These are phyloP conservation scores for Dipodomys merriami DNA, from an alignment of 2,113 vertebrate species.

Conservation along the genomic window DNA sequence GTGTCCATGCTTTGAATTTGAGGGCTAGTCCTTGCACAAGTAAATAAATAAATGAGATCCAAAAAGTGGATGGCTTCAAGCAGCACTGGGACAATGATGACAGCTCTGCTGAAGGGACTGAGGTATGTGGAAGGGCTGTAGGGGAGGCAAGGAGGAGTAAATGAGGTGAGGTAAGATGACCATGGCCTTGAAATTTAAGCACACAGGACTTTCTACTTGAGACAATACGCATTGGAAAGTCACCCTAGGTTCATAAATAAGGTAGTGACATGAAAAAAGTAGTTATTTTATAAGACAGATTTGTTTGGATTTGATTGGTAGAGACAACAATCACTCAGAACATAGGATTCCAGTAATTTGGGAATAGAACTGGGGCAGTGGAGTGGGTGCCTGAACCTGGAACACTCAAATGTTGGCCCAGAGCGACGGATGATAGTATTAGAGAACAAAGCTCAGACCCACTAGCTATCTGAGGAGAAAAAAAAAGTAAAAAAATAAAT, in stretches of 20 bases:
- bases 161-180: slow-evolving; percentile 12
- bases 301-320: slow-evolving; percentile 30
- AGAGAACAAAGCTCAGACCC: slow-evolving; percentile 18
- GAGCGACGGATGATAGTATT: neutral
- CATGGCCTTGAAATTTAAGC: slow-evolving; percentile 57
- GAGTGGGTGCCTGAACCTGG: neutral
- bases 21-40: no score
- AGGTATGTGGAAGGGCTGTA: neutral
- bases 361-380: slow-evolving; percentile 18
- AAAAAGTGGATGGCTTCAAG: neutral
- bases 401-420: neutral
- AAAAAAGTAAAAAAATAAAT: neutral
- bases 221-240: slow-evolving; percentile 41
- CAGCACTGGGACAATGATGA: neutral
- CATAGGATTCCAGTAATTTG: neutral
- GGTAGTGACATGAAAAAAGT: slow-evolving; percentile 37
- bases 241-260: slow-evolving; percentile 45
- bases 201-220: slow-evolving; percentile 43
- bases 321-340: neutral
- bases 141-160: neutral
- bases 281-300: slow-evolving; percentile 39
- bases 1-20: no score
- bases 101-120: neutral
- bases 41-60: no score
- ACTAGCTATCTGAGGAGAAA: neutral